A percentile compares a stretch with the other conserved stretches of the same genome.
Evolutionary conservation across 1,140 invertebrate species (phyloP).

Genomic region (Latrodectus geometricus): DNA sequence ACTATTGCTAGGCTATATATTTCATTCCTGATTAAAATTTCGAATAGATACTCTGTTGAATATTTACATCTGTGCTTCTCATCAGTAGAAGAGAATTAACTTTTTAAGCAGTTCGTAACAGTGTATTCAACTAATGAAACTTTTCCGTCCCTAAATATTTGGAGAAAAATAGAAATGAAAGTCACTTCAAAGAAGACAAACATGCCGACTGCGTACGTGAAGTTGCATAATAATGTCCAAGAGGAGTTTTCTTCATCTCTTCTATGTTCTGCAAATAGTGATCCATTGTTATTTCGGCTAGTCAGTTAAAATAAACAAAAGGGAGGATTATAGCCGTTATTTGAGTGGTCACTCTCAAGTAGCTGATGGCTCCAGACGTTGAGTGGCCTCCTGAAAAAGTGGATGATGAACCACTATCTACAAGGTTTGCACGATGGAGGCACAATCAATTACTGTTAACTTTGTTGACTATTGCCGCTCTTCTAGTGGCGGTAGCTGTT

Average conservation of each 20-base stretch:
- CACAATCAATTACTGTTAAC: slow-evolving; percentile 47
- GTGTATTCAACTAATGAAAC: too few species aligned
- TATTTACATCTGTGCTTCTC: too few species aligned
- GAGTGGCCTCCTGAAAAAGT: slow-evolving; percentile 53
- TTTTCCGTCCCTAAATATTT: too few species aligned
- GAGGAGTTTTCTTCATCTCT: background rate
- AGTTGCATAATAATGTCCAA: background rate
- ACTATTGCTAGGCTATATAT: too few species aligned
- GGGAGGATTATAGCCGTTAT: background rate
- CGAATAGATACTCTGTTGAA: too few species aligned
- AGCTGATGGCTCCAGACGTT: slow-evolving; percentile 45
- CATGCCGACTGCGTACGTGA: background rate
- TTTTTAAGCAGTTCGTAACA: too few species aligned
- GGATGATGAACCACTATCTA: slow-evolving; percentile 33
- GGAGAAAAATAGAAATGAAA: background rate
- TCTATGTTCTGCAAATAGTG: background rate
- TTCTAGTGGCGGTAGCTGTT: slow-evolving; percentile 45
- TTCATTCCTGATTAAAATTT: too few species aligned
- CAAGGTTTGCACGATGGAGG: slow-evolving; percentile 42
- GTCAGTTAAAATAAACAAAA: background rate
- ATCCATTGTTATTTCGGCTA: background rate
- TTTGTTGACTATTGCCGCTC: slow-evolving; percentile 29
- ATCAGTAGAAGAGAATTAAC: too few species aligned
- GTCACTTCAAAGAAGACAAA: background rate
- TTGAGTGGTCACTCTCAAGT: background rate